Percentiles rank a stretch among this genome's conserved stretches.
These are phyloP conservation scores for Phalanger gymnotis DNA, from an alignment of 2,797 vertebrate genomes.

Conservation along the genomic window DNA sequence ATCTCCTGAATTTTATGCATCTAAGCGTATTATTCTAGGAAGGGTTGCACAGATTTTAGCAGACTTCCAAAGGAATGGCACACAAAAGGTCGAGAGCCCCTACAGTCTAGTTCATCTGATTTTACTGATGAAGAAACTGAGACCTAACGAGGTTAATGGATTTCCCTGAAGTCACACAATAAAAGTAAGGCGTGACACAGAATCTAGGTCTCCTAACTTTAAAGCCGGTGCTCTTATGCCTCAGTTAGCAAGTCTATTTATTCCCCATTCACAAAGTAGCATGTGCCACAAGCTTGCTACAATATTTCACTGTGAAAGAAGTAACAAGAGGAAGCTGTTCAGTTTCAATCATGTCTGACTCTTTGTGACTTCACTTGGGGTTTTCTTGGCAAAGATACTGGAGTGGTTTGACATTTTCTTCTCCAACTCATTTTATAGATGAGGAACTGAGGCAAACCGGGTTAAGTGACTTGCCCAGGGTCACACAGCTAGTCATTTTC, in stretches of 20 bases:
- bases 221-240: background rate
- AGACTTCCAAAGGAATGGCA: background rate
- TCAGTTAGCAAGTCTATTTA: background rate
- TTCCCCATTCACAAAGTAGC: background rate
- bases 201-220: background rate
- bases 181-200: background rate
- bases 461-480: background rate
- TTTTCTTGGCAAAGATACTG: background rate
- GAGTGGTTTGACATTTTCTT: background rate
- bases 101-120: background rate
- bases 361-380: background rate
- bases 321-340: background rate
- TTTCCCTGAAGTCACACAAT: background rate
- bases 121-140: conserved; percentile 29
- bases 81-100: background rate
- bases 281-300: background rate
- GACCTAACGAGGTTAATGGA: background rate
- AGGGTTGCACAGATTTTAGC: background rate
- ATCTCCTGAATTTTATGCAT: background rate
- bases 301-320: background rate
- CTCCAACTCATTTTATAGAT: background rate
- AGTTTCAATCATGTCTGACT: background rate
- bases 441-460: background rate
- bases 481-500: background rate
- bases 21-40: background rate